Evolutionary conservation across 2,888 invertebrate genomes (phyloP).

Genomic region (Ceratothoa steindachneri): DNA sequence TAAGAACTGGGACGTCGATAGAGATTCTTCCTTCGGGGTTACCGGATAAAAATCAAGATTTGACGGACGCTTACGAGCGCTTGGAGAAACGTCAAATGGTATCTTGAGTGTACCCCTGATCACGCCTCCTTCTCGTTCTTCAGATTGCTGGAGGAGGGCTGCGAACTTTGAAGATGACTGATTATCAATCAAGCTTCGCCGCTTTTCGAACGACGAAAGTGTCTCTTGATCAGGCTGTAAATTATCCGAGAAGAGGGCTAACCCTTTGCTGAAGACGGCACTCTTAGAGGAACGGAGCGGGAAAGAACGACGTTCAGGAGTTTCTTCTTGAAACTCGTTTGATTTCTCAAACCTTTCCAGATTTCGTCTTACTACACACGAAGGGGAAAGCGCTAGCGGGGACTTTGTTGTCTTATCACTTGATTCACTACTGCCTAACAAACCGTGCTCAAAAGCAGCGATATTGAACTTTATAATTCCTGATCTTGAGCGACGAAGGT

Average conservation of each 20-base stretch:
- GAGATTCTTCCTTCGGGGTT: slow-evolving; percentile 17
- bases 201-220: slow-evolving; percentile 18
- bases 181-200: slow-evolving; percentile 26
- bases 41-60: slow-evolving; percentile 40
- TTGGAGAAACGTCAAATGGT: slow-evolving; percentile 21
- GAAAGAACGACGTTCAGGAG: background rate
- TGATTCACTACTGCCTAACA: slow-evolving; percentile 5
- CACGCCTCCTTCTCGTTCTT: slow-evolving; percentile 22
- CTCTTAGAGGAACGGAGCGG: background rate
- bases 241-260: slow-evolving; percentile 10
- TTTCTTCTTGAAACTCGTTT: background rate
- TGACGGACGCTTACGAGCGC: slow-evolving; percentile 27
- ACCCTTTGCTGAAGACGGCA: slow-evolving; percentile 14
- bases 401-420: background rate
- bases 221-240: slow-evolving; percentile 20
- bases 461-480: slow-evolving; percentile 28
- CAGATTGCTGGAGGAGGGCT: slow-evolving; percentile 23
- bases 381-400: slow-evolving; percentile 5
- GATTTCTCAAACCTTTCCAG: slow-evolving; percentile 33
- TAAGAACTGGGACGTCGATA: slow-evolving; percentile 21
- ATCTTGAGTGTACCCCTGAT: slow-evolving; percentile 28
- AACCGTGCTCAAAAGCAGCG: slow-evolving; percentile 22
- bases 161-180: slow-evolving; percentile 19
- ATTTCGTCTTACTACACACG: slow-evolving; percentile 32
- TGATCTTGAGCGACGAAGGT: slow-evolving; percentile 28